Conservation (phyloP, 2,113 vertebrate species). For the Tenrec ecaudatus region DNA sequence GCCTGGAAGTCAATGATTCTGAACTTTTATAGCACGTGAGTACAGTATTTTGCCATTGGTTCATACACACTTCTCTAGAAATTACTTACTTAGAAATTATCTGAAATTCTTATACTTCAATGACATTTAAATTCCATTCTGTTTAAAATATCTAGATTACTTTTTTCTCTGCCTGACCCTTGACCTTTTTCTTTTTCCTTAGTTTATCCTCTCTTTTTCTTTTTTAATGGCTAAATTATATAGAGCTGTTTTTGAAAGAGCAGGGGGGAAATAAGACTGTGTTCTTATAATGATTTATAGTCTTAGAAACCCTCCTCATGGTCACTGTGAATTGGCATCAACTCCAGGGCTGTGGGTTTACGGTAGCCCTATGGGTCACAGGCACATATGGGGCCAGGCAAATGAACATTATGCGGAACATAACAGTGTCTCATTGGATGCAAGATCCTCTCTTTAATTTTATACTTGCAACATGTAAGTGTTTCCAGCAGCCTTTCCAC, state of each 20-base stretch:
- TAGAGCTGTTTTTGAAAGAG: background rate
- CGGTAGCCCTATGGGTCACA: too few relatives aligned
- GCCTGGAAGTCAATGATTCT: background rate
- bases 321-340: too few relatives aligned
- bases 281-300: too few relatives aligned
- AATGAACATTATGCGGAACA: too few relatives aligned
- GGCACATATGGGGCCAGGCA: too few relatives aligned
- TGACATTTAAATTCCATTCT: background rate
- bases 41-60: background rate
- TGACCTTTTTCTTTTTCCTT: background rate
- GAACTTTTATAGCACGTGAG: background rate
- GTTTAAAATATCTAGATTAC: background rate
- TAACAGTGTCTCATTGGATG: too few relatives aligned
- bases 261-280: too few relatives aligned
- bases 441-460: too few relatives aligned
- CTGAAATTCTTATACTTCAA: background rate
- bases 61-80: background rate
- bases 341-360: too few relatives aligned
- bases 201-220: background rate
- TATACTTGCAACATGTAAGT: too few relatives aligned
- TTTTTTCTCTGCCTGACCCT: background rate
- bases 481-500: too few relatives aligned
- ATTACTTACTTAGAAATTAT: background rate
- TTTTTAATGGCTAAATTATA: background rate
- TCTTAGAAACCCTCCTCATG: too few relatives aligned